These are phyloP conservation scores for Agonum fuliginosum DNA, from an alignment of 2,888 invertebrate genomes.

Conservation along the genomic window DNA sequence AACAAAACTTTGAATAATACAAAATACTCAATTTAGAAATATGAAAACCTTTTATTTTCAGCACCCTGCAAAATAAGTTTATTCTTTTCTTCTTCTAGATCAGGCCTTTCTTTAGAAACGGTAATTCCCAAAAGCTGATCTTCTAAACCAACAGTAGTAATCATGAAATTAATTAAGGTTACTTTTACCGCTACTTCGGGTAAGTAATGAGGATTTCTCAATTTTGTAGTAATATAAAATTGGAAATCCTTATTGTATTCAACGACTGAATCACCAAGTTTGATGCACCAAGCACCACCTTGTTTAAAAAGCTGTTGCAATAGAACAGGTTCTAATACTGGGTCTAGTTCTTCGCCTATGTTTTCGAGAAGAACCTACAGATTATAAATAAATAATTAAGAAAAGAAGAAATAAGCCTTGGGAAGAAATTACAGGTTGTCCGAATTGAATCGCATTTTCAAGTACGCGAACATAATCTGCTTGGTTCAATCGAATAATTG, in stretches of 20 bases:
- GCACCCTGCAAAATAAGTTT: constrained; percentile 91
- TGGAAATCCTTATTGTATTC: constrained; percentile 92
- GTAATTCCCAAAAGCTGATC: constrained; percentile 93
- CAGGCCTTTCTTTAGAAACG: constrained; percentile 93
- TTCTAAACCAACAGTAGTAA: constrained; percentile 90
- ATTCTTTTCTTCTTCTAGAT: constrained; percentile 92
- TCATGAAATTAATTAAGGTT: constrained; percentile 93
- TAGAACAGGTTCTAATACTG: constrained; percentile 92
- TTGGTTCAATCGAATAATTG: constrained; percentile 87
- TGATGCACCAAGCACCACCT: constrained; percentile 89
- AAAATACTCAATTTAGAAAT: background rate
- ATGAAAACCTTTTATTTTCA: constrained; percentile 79
- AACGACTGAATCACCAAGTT: constrained; percentile 92
- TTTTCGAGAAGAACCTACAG: constrained; percentile 88
- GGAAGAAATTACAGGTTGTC: constrained; percentile 88
- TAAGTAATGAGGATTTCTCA: constrained; percentile 94
- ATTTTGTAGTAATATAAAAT: constrained; percentile 94
- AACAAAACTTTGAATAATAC: no score
- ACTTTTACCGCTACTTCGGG: constrained; percentile 96
- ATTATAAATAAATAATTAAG: no score
- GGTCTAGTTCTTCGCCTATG: constrained; percentile 93
- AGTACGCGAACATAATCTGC: constrained; percentile 88
- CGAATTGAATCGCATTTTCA: constrained; percentile 91
- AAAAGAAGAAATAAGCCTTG: background rate
- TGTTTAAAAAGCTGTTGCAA: constrained; percentile 93